These are phyloP conservation scores for Sebastiscus albofasciatus DNA, from an alignment of 2,797 vertebrate species.

Conservation along the genomic window DNA sequence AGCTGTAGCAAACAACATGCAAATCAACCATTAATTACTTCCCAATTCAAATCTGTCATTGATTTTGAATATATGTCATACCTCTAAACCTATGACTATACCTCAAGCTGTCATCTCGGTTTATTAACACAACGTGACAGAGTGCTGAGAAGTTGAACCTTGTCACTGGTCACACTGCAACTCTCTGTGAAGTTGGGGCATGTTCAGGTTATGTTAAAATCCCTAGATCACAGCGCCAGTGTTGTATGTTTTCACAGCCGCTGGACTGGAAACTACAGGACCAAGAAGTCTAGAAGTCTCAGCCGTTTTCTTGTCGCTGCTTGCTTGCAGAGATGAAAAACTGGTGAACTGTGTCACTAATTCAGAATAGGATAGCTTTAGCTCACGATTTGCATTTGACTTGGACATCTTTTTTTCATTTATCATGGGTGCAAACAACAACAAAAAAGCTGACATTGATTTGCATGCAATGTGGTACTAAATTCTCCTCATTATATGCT, in stretches of 20 bases:
- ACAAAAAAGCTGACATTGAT: not conserved
- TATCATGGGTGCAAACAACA: not conserved
- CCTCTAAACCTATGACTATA: not conserved
- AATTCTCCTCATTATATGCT: not conserved
- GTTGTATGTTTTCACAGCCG: constrained; percentile 12
- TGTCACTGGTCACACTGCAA: constrained; percentile 10
- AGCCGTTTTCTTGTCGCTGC: constrained; percentile 2
- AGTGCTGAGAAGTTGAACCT: not conserved
- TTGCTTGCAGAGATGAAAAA: not conserved
- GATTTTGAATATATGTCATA: not conserved
- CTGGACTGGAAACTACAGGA: constrained; percentile 35
- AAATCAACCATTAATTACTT: not conserved
- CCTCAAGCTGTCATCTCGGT: not conserved
- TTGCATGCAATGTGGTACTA: not conserved
- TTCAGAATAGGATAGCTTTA: not conserved
- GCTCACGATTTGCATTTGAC: not conserved
- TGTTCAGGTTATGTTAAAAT: constrained; percentile 18
- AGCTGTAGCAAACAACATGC: not conserved
- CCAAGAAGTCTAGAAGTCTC: constrained; percentile 29
- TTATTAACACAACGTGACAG: not conserved
- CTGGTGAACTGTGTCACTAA: not conserved
- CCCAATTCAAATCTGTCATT: not conserved
- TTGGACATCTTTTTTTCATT: not conserved
- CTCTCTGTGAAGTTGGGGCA: not conserved
- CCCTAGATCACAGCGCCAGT: constrained; percentile 9